phyloP scores from a whole-genome alignment of 1,140 invertebrate genomes.

The Cyclargus thomasi region DNA sequence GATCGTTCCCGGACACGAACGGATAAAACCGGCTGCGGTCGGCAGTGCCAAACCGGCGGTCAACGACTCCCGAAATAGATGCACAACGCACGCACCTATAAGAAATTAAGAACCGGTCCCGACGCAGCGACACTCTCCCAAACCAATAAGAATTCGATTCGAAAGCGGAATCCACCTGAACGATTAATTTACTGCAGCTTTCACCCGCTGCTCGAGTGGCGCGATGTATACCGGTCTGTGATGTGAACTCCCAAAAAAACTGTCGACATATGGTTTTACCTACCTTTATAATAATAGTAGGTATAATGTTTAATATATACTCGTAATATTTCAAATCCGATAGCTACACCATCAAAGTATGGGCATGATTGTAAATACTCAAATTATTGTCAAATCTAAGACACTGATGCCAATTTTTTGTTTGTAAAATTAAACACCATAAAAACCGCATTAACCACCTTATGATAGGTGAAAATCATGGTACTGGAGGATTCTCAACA shows the following conservation, averaged over 20 bases:
- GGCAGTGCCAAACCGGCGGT: constrained; percentile 61
- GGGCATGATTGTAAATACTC: too few relatives aligned
- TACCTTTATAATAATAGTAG: too few relatives aligned
- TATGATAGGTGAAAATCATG: too few relatives aligned
- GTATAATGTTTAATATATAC: too few relatives aligned
- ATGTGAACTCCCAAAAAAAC: not conserved
- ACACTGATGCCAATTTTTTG: too few relatives aligned
- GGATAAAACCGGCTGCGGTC: constrained; percentile 49
- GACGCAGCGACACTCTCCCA: constrained; percentile 46
- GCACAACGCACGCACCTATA: constrained; percentile 61
- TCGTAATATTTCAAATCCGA: too few relatives aligned
- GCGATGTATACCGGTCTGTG: not conserved
- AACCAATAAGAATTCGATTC: constrained; percentile 61
- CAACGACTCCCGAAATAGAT: constrained; percentile 72
- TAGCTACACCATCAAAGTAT: too few relatives aligned
- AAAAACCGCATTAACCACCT: too few relatives aligned
- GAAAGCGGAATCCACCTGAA: constrained; percentile 63
- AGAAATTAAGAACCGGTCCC: constrained; percentile 64
- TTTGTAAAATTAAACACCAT: too few relatives aligned
- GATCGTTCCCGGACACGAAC: constrained; percentile 37
- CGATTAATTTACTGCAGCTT: constrained; percentile 57
- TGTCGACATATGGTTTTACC: too few relatives aligned
- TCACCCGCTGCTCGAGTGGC: constrained; percentile 35
- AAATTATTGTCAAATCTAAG: too few relatives aligned
- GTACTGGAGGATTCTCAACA: too few relatives aligned